phyloP scores from a whole-genome alignment of 2,113 vertebrate species.

The Tautogolabrus adspersus region DNA sequence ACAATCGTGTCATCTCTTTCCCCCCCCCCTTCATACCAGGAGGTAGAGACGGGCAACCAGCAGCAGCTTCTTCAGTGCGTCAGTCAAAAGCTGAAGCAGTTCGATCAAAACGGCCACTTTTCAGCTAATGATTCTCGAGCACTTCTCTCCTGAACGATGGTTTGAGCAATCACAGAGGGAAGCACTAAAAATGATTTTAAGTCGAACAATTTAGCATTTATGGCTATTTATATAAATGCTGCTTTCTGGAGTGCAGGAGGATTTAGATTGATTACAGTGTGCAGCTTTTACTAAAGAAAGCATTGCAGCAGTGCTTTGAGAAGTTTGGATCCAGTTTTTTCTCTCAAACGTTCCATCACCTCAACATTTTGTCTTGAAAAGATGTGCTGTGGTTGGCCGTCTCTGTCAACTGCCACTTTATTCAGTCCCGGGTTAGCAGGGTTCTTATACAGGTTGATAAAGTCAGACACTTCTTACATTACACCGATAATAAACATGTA shows the following conservation, averaged over 20 bases:
- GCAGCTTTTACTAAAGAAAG: slow-evolving; percentile 16
- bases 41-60: slow-evolving; percentile 15
- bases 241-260: slow-evolving; percentile 42
- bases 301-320: neutral
- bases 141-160: slow-evolving; percentile 50
- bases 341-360: neutral
- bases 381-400: slow-evolving; percentile 44
- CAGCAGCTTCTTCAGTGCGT: slow-evolving; percentile 26
- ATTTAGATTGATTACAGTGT: slow-evolving; percentile 40
- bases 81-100: slow-evolving; percentile 12
- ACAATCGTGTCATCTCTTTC: neutral
- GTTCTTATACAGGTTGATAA: slow-evolving; percentile 25
- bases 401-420: slow-evolving; percentile 39
- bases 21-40: neutral
- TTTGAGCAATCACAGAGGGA: slow-evolving; percentile 53
- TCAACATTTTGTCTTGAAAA: neutral
- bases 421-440: slow-evolving; percentile 9
- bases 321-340: neutral
- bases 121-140: slow-evolving; percentile 43
- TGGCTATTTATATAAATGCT: slow-evolving; percentile 50
- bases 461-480: neutral
- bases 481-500: too few relatives aligned
- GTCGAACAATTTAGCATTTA: slow-evolving; percentile 54
- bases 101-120: slow-evolving; percentile 39
- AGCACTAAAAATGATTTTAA: slow-evolving; percentile 45